These are phyloP conservation scores for Schizothorax lantsangensis DNA, from an alignment of 2,797 vertebrate species.

Conservation along the genomic window DNA sequence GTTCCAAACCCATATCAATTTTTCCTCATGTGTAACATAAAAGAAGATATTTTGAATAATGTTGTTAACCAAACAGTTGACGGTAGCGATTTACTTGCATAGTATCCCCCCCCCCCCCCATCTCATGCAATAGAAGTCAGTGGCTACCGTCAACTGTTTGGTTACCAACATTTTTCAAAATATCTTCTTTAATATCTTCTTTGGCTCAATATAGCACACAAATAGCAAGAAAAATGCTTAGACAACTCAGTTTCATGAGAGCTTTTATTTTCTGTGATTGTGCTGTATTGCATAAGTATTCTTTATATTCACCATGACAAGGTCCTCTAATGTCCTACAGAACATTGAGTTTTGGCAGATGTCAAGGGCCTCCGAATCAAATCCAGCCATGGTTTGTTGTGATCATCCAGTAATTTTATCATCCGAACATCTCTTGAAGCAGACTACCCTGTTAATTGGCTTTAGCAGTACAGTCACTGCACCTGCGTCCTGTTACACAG, in stretches of 20 bases:
- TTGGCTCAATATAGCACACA: neutral
- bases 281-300: neutral
- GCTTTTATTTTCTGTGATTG: neutral
- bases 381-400: constrained; percentile 27
- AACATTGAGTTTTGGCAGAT: constrained; percentile 2
- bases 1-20: too few relatives aligned
- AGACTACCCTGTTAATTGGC: constrained; percentile 66
- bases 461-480: constrained; percentile 69
- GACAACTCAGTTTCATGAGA: neutral
- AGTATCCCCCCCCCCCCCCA: neutral
- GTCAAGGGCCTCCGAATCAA: constrained; percentile 11
- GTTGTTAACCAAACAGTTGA: too few relatives aligned
- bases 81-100: neutral
- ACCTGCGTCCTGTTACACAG: constrained; percentile 63
- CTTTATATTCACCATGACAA: neutral
- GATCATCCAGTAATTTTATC: constrained; percentile 25
- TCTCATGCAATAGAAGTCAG: neutral
- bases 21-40: too few relatives aligned
- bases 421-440: constrained; percentile 36
- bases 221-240: neutral
- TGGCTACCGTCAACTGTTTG: neutral
- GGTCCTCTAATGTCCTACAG: neutral
- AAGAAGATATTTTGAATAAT: too few relatives aligned
- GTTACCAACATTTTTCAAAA: neutral
- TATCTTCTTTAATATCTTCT: neutral